phyloP scores from a whole-genome alignment of 2,888 invertebrate species.

The Parnassius glacialis region DNA sequence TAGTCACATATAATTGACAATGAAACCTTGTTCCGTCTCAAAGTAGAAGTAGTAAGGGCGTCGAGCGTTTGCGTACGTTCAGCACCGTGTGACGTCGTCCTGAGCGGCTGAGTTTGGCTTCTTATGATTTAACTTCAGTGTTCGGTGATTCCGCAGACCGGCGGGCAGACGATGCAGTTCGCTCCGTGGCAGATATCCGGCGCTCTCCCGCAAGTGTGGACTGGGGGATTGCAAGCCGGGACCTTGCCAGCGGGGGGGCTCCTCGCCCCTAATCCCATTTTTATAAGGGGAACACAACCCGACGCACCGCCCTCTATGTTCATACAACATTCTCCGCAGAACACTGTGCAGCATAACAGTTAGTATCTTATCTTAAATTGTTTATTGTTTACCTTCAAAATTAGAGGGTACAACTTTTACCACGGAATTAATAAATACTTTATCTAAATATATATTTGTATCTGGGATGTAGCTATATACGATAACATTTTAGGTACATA shows the following conservation, averaged over 20 bases:
- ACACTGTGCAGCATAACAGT: constrained; percentile 69
- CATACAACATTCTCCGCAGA: constrained; percentile 88
- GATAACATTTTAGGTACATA: too few species aligned
- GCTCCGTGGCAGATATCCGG: constrained; percentile 89
- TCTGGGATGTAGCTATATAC: too few species aligned
- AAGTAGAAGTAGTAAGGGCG: too few species aligned
- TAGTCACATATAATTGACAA: too few species aligned
- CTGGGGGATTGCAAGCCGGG: constrained; percentile 84
- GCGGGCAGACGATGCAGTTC: constrained; percentile 89
- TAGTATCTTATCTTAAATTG: constrained; percentile 43
- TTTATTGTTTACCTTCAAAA: too few species aligned
- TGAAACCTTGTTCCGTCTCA: too few species aligned
- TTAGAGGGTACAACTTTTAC: too few species aligned
- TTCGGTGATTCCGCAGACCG: constrained; percentile 59
- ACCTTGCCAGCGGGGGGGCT: constrained; percentile 83
- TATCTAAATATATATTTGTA: too few species aligned
- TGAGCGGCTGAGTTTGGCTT: constrained; percentile 10
- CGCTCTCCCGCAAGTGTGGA: constrained; percentile 87
- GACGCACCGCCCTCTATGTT: constrained; percentile 88
- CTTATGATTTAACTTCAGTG: constrained; percentile 24
- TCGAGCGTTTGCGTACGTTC: not conserved
- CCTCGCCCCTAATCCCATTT: constrained; percentile 89
- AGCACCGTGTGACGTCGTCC: not conserved
- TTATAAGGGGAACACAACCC: constrained; percentile 89
- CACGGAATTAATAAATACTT: too few species aligned